These are phyloP conservation scores for Enoplolaimus lenunculus DNA, from an alignment of 2,888 invertebrate genomes.

Conservation along the genomic window DNA sequence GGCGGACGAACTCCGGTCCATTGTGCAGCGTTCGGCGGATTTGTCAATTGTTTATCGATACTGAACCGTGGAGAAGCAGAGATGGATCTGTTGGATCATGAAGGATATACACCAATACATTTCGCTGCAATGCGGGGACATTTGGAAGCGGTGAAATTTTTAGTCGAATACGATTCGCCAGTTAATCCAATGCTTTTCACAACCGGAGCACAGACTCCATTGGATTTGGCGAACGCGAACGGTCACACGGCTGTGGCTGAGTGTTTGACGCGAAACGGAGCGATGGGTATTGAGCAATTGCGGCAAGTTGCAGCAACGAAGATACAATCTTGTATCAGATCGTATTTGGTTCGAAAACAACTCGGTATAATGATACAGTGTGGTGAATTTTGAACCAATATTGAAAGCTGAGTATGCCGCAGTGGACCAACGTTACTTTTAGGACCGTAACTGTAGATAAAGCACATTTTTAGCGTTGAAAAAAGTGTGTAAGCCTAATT, in stretches of 20 bases:
- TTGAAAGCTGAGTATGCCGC: too few relatives aligned
- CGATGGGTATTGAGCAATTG: background rate
- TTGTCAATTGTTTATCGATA: slow-evolving; percentile 17
- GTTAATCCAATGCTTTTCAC: background rate
- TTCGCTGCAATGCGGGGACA: slow-evolving; percentile 8
- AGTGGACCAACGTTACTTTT: too few relatives aligned
- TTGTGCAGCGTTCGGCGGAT: slow-evolving; percentile 22
- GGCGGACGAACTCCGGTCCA: slow-evolving; percentile 21
- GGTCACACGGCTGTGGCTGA: background rate
- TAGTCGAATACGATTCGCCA: slow-evolving; percentile 7
- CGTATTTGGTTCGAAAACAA: background rate
- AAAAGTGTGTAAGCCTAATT: too few relatives aligned
- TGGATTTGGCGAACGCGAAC: background rate
- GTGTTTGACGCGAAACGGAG: background rate
- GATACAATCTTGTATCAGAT: background rate
- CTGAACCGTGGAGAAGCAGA: slow-evolving; percentile 17
- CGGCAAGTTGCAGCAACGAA: background rate
- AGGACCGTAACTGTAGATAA: too few relatives aligned
- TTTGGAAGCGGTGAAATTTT: background rate
- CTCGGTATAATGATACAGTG: too few relatives aligned
- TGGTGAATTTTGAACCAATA: too few relatives aligned
- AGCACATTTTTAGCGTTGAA: too few relatives aligned
- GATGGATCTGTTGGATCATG: slow-evolving; percentile 1
- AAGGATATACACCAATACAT: slow-evolving; percentile 15
- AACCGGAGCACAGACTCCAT: background rate